phyloP scores from a whole-genome alignment of 2,888 invertebrate species.

The Drepanosiphum platanoidis region DNA sequence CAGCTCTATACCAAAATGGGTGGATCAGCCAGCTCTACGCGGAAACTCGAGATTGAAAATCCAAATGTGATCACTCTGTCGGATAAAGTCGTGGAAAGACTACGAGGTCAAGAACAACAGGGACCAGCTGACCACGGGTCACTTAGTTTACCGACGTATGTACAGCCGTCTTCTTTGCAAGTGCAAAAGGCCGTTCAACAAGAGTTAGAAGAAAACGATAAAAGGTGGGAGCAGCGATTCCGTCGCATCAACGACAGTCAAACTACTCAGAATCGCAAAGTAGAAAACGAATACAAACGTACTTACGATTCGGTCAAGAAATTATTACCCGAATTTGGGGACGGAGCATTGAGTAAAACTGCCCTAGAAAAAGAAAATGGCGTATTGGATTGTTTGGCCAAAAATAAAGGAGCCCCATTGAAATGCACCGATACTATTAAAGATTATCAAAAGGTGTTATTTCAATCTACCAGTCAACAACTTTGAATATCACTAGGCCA shows the following conservation, averaged over 20 bases:
- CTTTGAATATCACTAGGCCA: conserved; percentile 19
- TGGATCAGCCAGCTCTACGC: conserved; percentile 27
- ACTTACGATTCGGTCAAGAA: conserved; percentile 43
- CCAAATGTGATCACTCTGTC: conserved; percentile 56
- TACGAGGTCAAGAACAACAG: conserved; percentile 48
- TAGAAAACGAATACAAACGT: conserved; percentile 48
- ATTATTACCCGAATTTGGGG: conserved; percentile 45
- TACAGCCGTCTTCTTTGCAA: conserved; percentile 51
- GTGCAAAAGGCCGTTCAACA: conserved; percentile 52
- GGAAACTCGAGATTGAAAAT: conserved; percentile 52
- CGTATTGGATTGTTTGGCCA: conserved; percentile 39
- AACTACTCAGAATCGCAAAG: conserved; percentile 32
- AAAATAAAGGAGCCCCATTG: conserved; percentile 36
- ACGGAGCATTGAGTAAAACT: conserved; percentile 42
- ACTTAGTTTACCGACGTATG: background rate
- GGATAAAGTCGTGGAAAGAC: conserved; percentile 54
- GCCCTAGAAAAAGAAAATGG: conserved; percentile 35
- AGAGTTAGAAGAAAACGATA: conserved; percentile 51
- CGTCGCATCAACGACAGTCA: conserved; percentile 28
- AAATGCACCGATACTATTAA: conserved; percentile 40
- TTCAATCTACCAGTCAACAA: conserved; percentile 45
- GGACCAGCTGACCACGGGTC: background rate
- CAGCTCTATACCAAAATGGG: conserved; percentile 20
- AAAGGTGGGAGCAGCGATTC: conserved; percentile 51
- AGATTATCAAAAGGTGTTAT: conserved; percentile 52